Evolutionary conservation across 2,888 invertebrate species (phyloP).

Genomic region (Drosophila peninsularis): DNA sequence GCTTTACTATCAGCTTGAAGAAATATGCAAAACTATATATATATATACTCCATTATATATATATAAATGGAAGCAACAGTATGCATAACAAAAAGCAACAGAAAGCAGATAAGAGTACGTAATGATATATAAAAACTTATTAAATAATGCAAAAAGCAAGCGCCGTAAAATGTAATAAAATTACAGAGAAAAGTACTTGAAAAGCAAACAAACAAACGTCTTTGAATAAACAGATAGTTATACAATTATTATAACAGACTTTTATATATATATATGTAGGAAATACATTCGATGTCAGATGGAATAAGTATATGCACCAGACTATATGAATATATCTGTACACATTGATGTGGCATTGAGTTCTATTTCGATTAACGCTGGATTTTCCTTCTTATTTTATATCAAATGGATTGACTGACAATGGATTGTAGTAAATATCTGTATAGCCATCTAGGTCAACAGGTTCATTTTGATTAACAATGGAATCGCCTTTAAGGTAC

Average conservation of each 20-base stretch:
- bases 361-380: not conserved
- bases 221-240: constrained; percentile 63
- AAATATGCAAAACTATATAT: constrained; percentile 15
- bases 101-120: constrained; percentile 42
- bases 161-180: constrained; percentile 66
- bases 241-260: constrained; percentile 25
- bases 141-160: constrained; percentile 38
- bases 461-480: constrained; percentile 51
- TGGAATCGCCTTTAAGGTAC: constrained; percentile 38
- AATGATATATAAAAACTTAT: constrained; percentile 29
- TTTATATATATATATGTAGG: constrained; percentile 1
- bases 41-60: not conserved
- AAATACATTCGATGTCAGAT: not conserved
- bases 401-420: not conserved
- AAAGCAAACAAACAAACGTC: constrained; percentile 62
- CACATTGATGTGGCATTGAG: not conserved
- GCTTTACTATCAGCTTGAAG: constrained; percentile 33
- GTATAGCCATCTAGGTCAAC: constrained; percentile 20
- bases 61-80: constrained; percentile 19
- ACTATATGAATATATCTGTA: not conserved
- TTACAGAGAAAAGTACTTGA: constrained; percentile 63
- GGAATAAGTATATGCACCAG: not conserved
- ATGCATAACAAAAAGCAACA: constrained; percentile 49
- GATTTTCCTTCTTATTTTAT: not conserved
- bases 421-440: not conserved